Evolutionary conservation across 2,797 vertebrate species (phyloP).

Genomic region (Carapus acus): DNA sequence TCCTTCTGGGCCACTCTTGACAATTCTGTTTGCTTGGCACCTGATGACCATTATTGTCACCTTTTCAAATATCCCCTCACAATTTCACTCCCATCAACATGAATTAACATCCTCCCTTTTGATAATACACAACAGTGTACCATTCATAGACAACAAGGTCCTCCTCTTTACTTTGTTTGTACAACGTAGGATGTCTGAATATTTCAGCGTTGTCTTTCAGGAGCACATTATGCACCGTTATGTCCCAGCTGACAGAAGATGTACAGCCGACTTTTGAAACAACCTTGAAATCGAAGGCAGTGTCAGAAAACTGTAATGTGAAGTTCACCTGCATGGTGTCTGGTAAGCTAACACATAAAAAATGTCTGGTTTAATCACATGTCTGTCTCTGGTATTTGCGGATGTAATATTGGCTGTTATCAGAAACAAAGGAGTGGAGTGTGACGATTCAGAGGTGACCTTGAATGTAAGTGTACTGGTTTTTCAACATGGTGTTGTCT

Average conservation of each 20-base stretch:
- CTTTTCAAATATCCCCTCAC: slow-evolving; percentile 27
- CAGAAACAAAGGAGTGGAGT: slow-evolving; percentile 15
- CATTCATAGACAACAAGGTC: slow-evolving; percentile 29
- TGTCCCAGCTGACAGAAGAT: slow-evolving; percentile 96
- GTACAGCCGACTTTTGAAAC: slow-evolving; percentile 93
- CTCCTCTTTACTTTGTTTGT: slow-evolving; percentile 7
- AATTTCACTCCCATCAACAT: slow-evolving; percentile 60
- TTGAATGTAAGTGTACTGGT: too few species aligned
- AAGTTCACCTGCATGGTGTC: slow-evolving; percentile 93
- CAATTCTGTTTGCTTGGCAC: slow-evolving; percentile 50
- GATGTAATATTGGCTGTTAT: slow-evolving; percentile 14
- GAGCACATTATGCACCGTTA: slow-evolving; percentile 96
- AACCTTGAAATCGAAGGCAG: slow-evolving; percentile 90
- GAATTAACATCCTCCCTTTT: slow-evolving; percentile 21
- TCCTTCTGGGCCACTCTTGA: slow-evolving; percentile 41
- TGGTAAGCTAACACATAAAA: slow-evolving; percentile 70
- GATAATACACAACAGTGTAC: slow-evolving; percentile 34
- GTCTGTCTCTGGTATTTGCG: slow-evolving; percentile 12
- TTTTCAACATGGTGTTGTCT: too few species aligned
- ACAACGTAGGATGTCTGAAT: slow-evolving; percentile 11
- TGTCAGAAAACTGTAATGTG: slow-evolving; percentile 90
- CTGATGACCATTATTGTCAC: slow-evolving; percentile 39
- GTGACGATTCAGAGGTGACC: slow-evolving; percentile 22
- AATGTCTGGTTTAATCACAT: not conserved
- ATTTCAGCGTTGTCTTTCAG: slow-evolving; percentile 62